Evolutionary conservation across 2,888 invertebrate species (phyloP), one percentile per base, ranked within the genome.

Genomic region (Phlogophora meticulosa): DNA sequence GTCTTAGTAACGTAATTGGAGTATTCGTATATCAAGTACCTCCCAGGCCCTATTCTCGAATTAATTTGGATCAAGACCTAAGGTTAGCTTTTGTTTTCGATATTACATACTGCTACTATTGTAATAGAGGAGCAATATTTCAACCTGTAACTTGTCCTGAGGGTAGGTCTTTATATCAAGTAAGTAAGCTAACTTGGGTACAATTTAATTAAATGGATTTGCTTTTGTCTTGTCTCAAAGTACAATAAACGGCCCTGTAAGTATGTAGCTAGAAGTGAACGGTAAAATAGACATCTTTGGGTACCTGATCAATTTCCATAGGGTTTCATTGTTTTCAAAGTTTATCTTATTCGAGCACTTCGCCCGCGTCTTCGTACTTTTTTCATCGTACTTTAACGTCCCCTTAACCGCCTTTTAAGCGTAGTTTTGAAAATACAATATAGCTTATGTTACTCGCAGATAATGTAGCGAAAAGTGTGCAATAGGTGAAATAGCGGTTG

Each of bases 61-160:
- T 53, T 69, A 69, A 58, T 70, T 76, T 13, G 15, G 40, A 58
- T 53, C 43, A 43, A 69, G 59, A 52, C 32, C 38, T 48, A 22
- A 9, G n/a, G 32, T 38, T 15, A n/a, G 52, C 38, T 32, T 42
- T 72, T 75, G 51, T 52, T 67, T 20, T 42, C 11, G n/a, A 59
- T 24, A 22, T 56, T 20, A 73, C 32, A 59, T 46, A 52, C 7
- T 15, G 20, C 7, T 42, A 17, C 22, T 42, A 36, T 72, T 56
- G 34, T 17, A 36, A 5, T 22, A 13, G 7, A 48, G 22, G 22
- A 49, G n/a, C 34, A 28, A 70, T 49, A 67, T 49, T 10, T 66
- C 20, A 7, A 10, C 11, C 17, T 17, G 11, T 65, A 49, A 46
- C 36, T 45, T 7, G 11, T 7, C 5, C 45, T 22, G 1, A 36